These are phyloP conservation scores for Siniperca scherzeri DNA, from an alignment of 2,797 vertebrate species.

Conservation along the genomic window DNA sequence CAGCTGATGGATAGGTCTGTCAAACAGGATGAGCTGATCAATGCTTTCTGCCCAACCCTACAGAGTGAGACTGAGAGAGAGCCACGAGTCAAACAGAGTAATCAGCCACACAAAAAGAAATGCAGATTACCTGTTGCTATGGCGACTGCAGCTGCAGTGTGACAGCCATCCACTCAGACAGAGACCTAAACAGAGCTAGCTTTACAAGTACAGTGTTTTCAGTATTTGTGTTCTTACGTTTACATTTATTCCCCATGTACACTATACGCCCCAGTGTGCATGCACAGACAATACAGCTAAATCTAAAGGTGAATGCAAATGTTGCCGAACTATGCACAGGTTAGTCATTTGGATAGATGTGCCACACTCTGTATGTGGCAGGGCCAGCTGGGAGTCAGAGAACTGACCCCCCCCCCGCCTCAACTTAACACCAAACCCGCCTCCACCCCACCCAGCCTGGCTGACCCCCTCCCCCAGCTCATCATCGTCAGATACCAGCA, in stretches of 20 bases:
- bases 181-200: conserved; percentile 59
- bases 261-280: not conserved
- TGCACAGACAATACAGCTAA: not conserved
- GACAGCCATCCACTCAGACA: conserved; percentile 75
- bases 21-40: conserved; percentile 77
- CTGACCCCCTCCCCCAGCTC: conserved; percentile 51
- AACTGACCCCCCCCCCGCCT: conserved; percentile 9
- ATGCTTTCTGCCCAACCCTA: conserved; percentile 57
- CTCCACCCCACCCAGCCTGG: conserved; percentile 30
- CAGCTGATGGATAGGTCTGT: conserved; percentile 72
- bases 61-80: conserved; percentile 31
- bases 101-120: conserved; percentile 84
- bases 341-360: conserved; percentile 51
- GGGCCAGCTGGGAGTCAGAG: conserved; percentile 76
- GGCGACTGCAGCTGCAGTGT: conserved; percentile 87
- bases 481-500: conserved; percentile 83
- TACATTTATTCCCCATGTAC: not conserved
- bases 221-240: not conserved
- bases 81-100: conserved; percentile 71
- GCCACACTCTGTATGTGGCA: conserved; percentile 58
- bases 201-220: conserved; percentile 53
- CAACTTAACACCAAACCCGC: conserved; percentile 32
- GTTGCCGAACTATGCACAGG: conserved; percentile 17
- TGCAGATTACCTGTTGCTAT: conserved; percentile 86
- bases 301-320: not conserved